Evolutionary conservation across 1,140 invertebrate species (phyloP).

Genomic region (Eubasilissa regina): DNA sequence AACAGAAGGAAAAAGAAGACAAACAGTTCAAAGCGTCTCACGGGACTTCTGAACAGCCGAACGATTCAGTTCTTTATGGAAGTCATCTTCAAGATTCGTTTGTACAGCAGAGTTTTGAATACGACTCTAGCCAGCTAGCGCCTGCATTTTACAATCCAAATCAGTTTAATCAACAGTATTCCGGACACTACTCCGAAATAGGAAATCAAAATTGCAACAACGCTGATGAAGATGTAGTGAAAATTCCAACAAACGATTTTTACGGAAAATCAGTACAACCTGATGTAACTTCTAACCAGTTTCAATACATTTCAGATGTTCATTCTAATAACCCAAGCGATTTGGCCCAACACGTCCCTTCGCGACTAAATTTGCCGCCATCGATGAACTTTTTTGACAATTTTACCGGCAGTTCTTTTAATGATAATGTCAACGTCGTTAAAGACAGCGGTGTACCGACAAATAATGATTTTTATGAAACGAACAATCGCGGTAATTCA

Average conservation of each 20-base stretch:
- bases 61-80: background rate
- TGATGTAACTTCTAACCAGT: background rate
- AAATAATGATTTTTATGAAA: background rate
- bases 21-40: slow-evolving; percentile 16
- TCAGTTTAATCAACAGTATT: slow-evolving; percentile 2
- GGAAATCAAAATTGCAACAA: background rate
- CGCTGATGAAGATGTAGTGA: background rate
- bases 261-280: background rate
- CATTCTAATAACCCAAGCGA: background rate
- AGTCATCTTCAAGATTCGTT: background rate
- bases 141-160: background rate
- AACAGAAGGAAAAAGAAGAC: slow-evolving; percentile 63
- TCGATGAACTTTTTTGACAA: slow-evolving; percentile 17
- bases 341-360: background rate
- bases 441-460: background rate
- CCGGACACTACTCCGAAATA: background rate
- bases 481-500: slow-evolving; percentile 39
- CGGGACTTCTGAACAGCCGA: background rate
- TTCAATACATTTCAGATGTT: background rate
- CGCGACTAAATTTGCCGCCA: background rate
- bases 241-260: background rate
- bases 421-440: background rate
- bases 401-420: background rate
- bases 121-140: background rate
- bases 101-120: background rate